Conservation (phyloP, 2,113 vertebrate species). For the Ailurus styani region DNA sequence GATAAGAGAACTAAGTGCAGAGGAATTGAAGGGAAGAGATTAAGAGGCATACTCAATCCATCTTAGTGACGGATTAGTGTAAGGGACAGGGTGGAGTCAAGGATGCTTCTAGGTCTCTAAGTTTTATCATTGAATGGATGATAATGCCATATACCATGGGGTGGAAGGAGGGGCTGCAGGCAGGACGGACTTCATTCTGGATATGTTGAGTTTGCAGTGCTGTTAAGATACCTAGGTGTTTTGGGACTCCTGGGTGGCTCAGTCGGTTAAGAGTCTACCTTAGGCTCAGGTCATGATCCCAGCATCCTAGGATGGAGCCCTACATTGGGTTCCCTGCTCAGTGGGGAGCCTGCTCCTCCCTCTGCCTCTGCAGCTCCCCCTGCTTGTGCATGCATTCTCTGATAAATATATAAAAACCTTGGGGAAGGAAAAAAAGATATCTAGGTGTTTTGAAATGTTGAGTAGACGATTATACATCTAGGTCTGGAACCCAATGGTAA, state of each 20-base stretch:
- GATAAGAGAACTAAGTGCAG: background rate
- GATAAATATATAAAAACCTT: no score
- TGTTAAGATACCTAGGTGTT: background rate
- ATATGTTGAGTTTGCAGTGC: background rate
- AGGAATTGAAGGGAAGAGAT: background rate
- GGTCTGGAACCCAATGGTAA: background rate
- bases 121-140: background rate
- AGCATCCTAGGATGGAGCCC: no score
- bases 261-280: no score
- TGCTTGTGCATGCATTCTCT: no score
- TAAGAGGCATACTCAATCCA: background rate
- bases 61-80: background rate
- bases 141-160: background rate
- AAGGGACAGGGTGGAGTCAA: background rate
- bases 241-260: background rate
- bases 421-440: background rate
- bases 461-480: background rate
- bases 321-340: no score
- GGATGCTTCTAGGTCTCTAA: background rate
- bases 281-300: no score
- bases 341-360: no score
- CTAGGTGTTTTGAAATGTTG: background rate
- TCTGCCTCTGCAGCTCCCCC: no score
- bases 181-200: background rate
- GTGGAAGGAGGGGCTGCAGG: background rate